Conservation (phyloP, 2,888 invertebrate genomes). For the Ophonus ardosiacus region DNA sequence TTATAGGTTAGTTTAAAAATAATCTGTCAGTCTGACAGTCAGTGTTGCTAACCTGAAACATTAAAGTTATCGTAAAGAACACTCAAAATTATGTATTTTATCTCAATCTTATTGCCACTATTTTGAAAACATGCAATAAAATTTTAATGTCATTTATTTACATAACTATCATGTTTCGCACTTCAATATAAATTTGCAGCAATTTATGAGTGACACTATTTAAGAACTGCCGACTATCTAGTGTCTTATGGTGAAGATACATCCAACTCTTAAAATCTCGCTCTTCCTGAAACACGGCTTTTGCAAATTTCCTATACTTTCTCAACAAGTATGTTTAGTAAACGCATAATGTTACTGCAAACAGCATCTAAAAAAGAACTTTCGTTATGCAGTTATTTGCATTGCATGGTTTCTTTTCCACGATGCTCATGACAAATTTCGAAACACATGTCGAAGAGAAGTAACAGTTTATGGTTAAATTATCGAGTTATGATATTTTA, state of each 20-base stretch:
- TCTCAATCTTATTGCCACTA: too few species aligned
- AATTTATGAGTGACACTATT: neutral
- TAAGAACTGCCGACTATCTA: neutral
- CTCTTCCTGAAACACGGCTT: constrained; percentile 41
- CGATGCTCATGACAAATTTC: neutral
- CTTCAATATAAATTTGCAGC: neutral
- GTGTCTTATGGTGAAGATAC: constrained; percentile 1
- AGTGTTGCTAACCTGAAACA: too few species aligned
- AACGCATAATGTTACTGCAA: constrained; percentile 31
- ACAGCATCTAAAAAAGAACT: constrained; percentile 27
- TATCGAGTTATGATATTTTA: neutral
- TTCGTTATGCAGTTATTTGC: constrained; percentile 22
- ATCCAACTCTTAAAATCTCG: neutral
- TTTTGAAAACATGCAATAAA: neutral
- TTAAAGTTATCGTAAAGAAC: too few species aligned
- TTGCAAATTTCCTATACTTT: constrained; percentile 48
- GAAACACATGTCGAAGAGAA: neutral
- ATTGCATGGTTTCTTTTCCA: neutral
- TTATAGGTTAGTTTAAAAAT: too few species aligned
- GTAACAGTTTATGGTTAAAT: neutral
- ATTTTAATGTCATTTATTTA: neutral
- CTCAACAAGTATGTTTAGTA: constrained; percentile 47
- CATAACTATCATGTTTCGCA: neutral
- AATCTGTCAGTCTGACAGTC: too few species aligned
- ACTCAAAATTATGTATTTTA: too few species aligned